These are phyloP conservation scores for Episyrphus balteatus DNA, from an alignment of 1,140 invertebrate genomes.

Conservation along the genomic window DNA sequence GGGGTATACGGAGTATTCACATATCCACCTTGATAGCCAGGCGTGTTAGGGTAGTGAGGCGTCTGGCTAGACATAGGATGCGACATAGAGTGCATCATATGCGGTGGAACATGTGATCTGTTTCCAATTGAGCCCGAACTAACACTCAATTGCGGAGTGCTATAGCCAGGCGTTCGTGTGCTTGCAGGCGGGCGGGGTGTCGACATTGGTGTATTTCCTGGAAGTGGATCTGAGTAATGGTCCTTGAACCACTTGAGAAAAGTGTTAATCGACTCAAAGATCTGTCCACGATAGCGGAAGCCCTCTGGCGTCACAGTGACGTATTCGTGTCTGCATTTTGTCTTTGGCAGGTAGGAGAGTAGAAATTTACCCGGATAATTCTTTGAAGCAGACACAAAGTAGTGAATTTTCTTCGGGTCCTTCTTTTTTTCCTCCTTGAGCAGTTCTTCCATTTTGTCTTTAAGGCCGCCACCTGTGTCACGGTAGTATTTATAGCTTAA, in stretches of 20 bases:
- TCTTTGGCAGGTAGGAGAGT: conserved; percentile 83
- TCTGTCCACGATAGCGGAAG: conserved; percentile 78
- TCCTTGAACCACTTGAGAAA: conserved; percentile 96
- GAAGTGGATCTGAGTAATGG: conserved; percentile 86
- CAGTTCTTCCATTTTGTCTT: conserved; percentile 77
- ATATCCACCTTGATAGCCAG: conserved; percentile 42
- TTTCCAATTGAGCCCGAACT: conserved; percentile 51
- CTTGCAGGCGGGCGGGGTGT: conserved; percentile 50
- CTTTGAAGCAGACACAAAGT: conserved; percentile 75
- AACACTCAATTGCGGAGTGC: conserved; percentile 50
- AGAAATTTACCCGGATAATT: conserved; percentile 92
- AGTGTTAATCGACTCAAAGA: conserved; percentile 73
- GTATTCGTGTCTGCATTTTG: conserved; percentile 79
- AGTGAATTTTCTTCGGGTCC: conserved; percentile 81
- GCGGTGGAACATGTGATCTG: conserved; percentile 57
- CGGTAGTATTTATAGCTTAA: conserved; percentile 86
- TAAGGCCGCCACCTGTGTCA: conserved; percentile 54
- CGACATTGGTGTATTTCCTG: conserved; percentile 56
- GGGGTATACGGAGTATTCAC: conserved; percentile 71
- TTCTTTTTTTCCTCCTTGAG: conserved; percentile 77
- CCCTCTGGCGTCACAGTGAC: conserved; percentile 86
- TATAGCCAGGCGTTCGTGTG: conserved; percentile 55
- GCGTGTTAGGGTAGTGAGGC: conserved; percentile 54
- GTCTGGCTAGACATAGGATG: conserved; percentile 56
- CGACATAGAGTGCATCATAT: conserved; percentile 59